Evolutionary conservation across 2,113 vertebrate genomes (phyloP), one percentile per base, ranked within the genome.

Genomic region (Delphinapterus leucas): DNA sequence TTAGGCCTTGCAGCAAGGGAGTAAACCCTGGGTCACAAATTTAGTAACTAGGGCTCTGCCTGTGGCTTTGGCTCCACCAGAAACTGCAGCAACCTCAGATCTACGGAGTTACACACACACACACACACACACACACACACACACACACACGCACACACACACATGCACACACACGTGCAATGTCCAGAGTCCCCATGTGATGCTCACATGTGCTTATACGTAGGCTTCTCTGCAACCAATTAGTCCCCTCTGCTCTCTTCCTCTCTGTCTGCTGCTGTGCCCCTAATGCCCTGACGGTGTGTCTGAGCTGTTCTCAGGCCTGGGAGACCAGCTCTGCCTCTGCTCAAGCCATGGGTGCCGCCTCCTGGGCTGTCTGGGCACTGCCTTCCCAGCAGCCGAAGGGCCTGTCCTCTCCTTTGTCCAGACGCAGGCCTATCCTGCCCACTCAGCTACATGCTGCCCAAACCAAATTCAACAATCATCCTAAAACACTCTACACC

Each of bases 1-100:
- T 77, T 90, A 25, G 61, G 53, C 33, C n/a, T 80, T 77, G 83
- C 74, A 74, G 58, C 31, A 68, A 15, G 44, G 31, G 21, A 77
- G 5, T 47, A 25, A 76, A 82, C 49, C 28, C 9, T 49, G 33
- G 58, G 61, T 23, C 20, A 41, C 63, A 88, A 10, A 71, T 74
- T 81, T 21, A 49, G 79, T 70, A 55, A 17, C 12, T 33, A 55
- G 15, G 73, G 44, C 15, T 41, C 4, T 26, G 21, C 36, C 47
- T 91, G 82, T 80, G 83, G 10, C 65, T 97, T 79, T 95, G 74
- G n/a, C 31, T 68, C 53, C 6, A 53, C 25, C 55, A 61, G 87
- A 73, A 90, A 49, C 76, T 28, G 13, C 8, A 76, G 49, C 33
- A 26, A 28, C 26, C 47, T 21, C 17, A 41, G 25, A 11, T 73